These are phyloP conservation scores for Caenorhabditis plicata DNA, from an alignment of 2,888 invertebrate genomes.

Conservation along the genomic window DNA sequence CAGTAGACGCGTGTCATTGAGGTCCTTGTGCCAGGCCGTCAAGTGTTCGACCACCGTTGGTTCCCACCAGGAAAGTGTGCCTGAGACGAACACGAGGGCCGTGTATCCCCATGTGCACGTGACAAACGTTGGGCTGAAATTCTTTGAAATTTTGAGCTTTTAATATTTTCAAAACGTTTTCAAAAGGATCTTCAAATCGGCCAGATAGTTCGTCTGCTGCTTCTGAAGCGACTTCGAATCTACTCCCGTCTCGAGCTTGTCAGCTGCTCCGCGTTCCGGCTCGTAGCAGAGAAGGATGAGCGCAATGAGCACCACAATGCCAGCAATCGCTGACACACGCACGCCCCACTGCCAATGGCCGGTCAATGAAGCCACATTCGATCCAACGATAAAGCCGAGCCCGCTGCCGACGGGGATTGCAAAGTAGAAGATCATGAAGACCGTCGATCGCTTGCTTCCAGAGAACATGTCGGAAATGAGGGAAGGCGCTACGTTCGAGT, in stretches of 20 bases:
- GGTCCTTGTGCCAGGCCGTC: conserved; percentile 33
- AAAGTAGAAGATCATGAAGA: conserved; percentile 94
- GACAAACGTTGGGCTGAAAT: conserved; percentile 88
- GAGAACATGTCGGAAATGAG: conserved; percentile 91
- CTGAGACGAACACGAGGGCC: conserved; percentile 96
- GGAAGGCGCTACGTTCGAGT: conserved; percentile 96
- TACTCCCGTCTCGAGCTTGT: conserved; percentile 19
- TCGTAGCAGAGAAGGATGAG: conserved; percentile 53
- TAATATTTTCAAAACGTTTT: no score
- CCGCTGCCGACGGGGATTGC: conserved; percentile 91
- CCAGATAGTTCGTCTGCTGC: conserved; percentile 13
- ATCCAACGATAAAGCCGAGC: conserved; percentile 92
- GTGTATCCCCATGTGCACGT: conserved; percentile 91
- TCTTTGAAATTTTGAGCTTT: no score
- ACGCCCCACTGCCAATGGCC: conserved; percentile 88
- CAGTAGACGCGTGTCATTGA: conserved; percentile 31
- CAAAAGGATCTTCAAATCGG: conserved; percentile 20
- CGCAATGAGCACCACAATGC: conserved; percentile 32
- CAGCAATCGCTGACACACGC: conserved; percentile 75
- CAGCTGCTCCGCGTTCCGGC: conserved; percentile 57
- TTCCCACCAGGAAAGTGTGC: conserved; percentile 75
- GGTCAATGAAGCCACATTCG: conserved; percentile 77
- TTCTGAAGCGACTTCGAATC: conserved; percentile 6
- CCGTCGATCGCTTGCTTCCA: conserved; percentile 77
- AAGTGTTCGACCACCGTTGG: conserved; percentile 53